Evolutionary conservation across 1,140 invertebrate genomes (phyloP), one percentile per base, ranked within the genome.

Genomic region (Cyclina sinensis): DNA sequence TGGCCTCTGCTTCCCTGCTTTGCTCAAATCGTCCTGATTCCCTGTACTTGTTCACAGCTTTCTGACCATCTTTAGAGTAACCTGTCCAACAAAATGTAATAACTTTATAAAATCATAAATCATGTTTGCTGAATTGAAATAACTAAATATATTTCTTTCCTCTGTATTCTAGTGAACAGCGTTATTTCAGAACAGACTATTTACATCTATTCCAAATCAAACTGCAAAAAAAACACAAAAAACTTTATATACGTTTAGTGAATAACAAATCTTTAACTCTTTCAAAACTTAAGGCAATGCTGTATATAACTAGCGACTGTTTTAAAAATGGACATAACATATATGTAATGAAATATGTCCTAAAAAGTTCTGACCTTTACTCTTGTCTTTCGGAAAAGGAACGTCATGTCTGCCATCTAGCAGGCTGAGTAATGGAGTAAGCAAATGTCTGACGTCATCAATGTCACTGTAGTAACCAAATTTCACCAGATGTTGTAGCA

Each of bases 391-490:
- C 9, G 94, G 94, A 84, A 94, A 95, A 0, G 95, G 95, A 12
- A 94, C 93, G 83, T 95, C 95, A 81, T 95, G 94, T 39, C 93
- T 74, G 1, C 95, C 95, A 83, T 95, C 95, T 11, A 95, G 86
- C 12, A 95, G 89, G 85, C 91, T 93, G 1, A 95, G 91, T 12
- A 95, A 84, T 24, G 95, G 95, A 16, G 90, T 91, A 30, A 95
- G 90, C 18, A 95, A 86, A 65, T 93, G 92, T 81, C 92, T 91
- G 43, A 95, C 93, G 76, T 95, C 95, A 48, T 94, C 94, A 68
- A 94, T 91, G 74, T 95, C 94, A 78, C 93, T 93, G 88, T 95
- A 95, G 91, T 95, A 95, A 81, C 95, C 95, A 92, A 95, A 95
- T 88, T 95, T 94, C 16, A 95, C 95, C 32, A 95, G 89, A 78